Base-by-base conservation (phyloP, 2,113 vertebrate genomes). In the Nothoprocta perdicaria region DNA sequence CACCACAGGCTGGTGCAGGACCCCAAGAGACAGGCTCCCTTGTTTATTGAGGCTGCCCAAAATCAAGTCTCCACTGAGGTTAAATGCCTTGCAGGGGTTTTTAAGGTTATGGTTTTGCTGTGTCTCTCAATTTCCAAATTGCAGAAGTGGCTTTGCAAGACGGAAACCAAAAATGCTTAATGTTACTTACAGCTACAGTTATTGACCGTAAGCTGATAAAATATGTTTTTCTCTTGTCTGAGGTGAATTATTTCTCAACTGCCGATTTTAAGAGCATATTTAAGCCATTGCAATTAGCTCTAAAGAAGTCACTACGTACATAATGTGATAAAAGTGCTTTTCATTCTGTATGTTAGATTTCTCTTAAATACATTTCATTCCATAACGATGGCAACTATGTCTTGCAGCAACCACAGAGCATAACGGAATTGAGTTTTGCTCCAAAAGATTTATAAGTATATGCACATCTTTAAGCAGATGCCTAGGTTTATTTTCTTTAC, bases 121-220 rank as follows among this genome's bases (percentile, higher is more conserved):
- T 84, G 29, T 80, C 52, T 31, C 75, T 31, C 71, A n/a, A 11
- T 86, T 90, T 19, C 60, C 57, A 55, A 67, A 66, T 41, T 61
- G 12, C 40, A 79, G 50, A 84, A 96, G 31, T 22, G 6, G 21
- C 50, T 92, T 80, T 94, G 46, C 45, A 89, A 88, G 76, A 57
- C 58, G 86, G 58, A 92, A 21, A 15, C 6, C 5, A 67, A 77
- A 76, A 67, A 48, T 11, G 43, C 58, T 41, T 3, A 4, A 46
- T 71, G 31, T 35, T 67, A n/a, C 81, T 92, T 93, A 26, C 3
- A 74, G 14, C 27, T 6, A 93, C 41, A 35, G 35, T 38, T 38
- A 78, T 18, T 84, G 6, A 33, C 11, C 11, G 53, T 46, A 93
- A 81, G 43, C 31, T 65, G 63, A 73, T 5, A 87, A 80, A 62